These are phyloP conservation scores for Trematocara unimaculatum DNA, from an alignment of 2,113 vertebrate genomes.

Conservation along the genomic window DNA sequence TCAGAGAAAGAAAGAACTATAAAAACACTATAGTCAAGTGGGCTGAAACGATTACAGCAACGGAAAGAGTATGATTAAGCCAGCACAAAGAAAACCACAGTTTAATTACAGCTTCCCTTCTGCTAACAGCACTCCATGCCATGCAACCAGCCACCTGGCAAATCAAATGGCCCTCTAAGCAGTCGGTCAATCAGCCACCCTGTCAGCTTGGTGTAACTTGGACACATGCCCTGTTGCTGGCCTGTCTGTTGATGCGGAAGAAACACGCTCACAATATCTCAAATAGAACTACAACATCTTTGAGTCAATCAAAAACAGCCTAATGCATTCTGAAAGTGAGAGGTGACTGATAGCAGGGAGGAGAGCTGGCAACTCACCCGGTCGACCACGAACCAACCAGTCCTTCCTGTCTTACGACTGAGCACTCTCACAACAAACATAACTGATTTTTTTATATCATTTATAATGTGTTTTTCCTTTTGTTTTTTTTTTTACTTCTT, in stretches of 20 bases:
- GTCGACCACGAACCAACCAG: background rate
- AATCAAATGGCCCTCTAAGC: slow-evolving; percentile 38
- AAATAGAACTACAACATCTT: background rate
- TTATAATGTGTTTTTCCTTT: background rate
- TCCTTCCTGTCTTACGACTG: background rate
- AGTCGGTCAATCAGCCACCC: slow-evolving; percentile 45
- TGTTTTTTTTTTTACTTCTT: background rate
- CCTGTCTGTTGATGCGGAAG: slow-evolving; percentile 1
- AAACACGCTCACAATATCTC: background rate
- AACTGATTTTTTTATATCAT: background rate
- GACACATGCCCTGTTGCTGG: slow-evolving; percentile 16
- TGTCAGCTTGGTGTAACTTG: slow-evolving; percentile 28
- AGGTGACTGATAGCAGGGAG: background rate
- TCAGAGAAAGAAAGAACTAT: background rate
- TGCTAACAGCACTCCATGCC: slow-evolving; percentile 28
- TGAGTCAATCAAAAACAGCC: background rate
- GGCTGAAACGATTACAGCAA: slow-evolving; percentile 20
- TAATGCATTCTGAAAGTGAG: background rate
- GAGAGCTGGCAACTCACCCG: background rate
- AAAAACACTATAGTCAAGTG: slow-evolving; percentile 10
- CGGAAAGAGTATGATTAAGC: slow-evolving; percentile 9
- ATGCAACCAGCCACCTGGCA: slow-evolving; percentile 19
- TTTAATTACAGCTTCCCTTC: slow-evolving; percentile 52
- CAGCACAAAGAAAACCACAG: slow-evolving; percentile 15
- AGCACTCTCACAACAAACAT: background rate